A percentile compares a stretch with the other conserved stretches of the same genome.
Evolutionary conservation across 2,888 invertebrate genomes (phyloP).

Genomic region (Antheraea assamensis): DNA sequence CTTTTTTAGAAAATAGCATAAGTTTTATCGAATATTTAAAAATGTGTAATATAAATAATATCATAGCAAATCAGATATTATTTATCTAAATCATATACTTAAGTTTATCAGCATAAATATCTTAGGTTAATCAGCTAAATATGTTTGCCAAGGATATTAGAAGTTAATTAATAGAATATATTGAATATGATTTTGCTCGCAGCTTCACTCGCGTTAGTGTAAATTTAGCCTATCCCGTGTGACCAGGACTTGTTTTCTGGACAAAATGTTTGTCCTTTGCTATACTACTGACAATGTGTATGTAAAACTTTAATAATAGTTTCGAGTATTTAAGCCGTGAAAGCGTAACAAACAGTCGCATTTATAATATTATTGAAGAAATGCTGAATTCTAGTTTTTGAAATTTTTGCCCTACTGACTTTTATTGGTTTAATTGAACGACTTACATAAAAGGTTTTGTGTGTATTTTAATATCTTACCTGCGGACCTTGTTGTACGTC

Average conservation of each 20-base stretch:
- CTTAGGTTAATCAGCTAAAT: not conserved
- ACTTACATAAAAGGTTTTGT: not conserved
- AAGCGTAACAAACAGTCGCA: no score
- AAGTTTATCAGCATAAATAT: not conserved
- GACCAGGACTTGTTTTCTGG: no score
- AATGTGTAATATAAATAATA: not conserved
- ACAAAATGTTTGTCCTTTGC: no score
- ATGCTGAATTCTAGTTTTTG: not conserved
- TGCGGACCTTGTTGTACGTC: conserved; percentile 92
- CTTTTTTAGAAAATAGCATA: not conserved
- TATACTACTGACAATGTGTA: no score
- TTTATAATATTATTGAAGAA: no score
- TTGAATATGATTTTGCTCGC: not conserved
- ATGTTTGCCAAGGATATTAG: not conserved
- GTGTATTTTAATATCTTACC: conserved; percentile 59
- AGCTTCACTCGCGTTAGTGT: no score
- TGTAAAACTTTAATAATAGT: no score
- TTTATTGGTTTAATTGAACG: not conserved
- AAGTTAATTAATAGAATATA: not conserved
- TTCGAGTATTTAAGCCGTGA: no score
- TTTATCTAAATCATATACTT: not conserved
- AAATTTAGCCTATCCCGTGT: no score
- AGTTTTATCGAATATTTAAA: not conserved
- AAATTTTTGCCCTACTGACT: not conserved
- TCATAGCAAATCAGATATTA: not conserved